Evolutionary conservation across 2,888 invertebrate genomes (phyloP), one percentile per base, ranked within the genome.

Genomic region (Endotricha flammealis): DNA sequence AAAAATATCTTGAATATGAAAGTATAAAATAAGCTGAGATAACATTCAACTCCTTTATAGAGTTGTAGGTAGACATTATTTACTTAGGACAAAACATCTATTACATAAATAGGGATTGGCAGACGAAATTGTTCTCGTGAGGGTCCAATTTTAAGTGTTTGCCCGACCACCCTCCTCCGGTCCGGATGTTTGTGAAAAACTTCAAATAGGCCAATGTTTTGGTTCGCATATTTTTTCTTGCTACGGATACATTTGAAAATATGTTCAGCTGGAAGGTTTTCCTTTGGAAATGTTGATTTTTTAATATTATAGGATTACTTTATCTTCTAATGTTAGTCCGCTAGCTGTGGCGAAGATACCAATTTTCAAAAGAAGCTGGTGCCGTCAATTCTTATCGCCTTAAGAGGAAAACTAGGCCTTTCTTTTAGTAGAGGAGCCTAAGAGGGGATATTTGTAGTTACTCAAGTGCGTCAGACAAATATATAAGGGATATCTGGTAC

Each of bases 51-150:
- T 11, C 11, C 10, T 23, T 10, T 25, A n/a, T 12, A 30, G 20
- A 25, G 27, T 27, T 16, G 25, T 31, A 12, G 12, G 12, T 22
- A 36, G 30, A 2, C 25, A 29, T 33, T 52, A 47, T 54, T 50
- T 54, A 45, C 38, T 53, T 49, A 54, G 54, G 57, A 48, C 48
- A 32, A 45, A 47, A 45, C 52, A 49, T 55, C 47, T 44, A 41
- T 46, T 40, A 40, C 33, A 36, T 33, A 37, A 36, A 41, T 42
- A 47, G 35, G 39, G 42, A 47, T 45, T 38, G 41, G 36, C 27
- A 42, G 32, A 32, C 30, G 39, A 53, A 48, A 47, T 44, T 44
- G 48, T 48, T 47, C 41, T 39, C 38, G 14, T 32, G 27, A 30
- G 25, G 30, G 23, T 31, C 32, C 32, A 37, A 33, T 35, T 46